Evolutionary conservation across 2,113 vertebrate genomes (phyloP).

Genomic region (Trichechus manatus): DNA sequence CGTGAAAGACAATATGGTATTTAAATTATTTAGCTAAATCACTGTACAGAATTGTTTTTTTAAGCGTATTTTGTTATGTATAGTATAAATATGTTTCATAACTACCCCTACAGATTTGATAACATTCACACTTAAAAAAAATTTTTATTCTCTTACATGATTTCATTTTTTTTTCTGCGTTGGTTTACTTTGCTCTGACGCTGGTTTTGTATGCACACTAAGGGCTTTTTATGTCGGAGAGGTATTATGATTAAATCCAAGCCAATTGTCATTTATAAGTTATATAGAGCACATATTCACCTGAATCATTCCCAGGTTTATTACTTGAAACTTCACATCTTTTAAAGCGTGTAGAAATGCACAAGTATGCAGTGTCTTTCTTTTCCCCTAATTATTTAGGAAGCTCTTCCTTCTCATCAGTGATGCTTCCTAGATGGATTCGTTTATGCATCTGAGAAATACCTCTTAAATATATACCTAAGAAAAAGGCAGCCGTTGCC

Average conservation of each 20-base stretch:
- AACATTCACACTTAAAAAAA: neutral
- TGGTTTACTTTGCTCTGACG: slow-evolving; percentile 64
- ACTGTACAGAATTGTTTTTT: slow-evolving; percentile 12
- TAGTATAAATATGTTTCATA: neutral
- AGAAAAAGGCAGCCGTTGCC: slow-evolving; percentile 5
- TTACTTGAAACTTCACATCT: slow-evolving; percentile 17
- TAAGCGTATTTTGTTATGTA: neutral
- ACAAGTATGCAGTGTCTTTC: neutral
- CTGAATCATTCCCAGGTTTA: slow-evolving; percentile 29
- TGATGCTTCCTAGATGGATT: slow-evolving; percentile 41
- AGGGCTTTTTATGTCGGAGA: neutral
- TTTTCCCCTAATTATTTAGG: neutral
- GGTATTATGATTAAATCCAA: slow-evolving; percentile 5
- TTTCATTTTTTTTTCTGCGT: slow-evolving; percentile 2
- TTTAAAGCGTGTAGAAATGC: neutral
- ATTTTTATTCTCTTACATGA: neutral
- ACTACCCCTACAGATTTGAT: neutral
- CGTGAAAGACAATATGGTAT: neutral
- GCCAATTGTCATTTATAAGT: slow-evolving; percentile 37
- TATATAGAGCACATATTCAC: neutral
- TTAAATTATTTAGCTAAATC: slow-evolving; percentile 9
- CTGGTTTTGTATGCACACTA: slow-evolving; percentile 47
- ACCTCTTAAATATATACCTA: neutral
- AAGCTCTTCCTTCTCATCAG: neutral
- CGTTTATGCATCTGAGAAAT: slow-evolving; percentile 11